Evolutionary conservation across 2,888 invertebrate genomes (phyloP).

Genomic region (Tortrix viridana): DNA sequence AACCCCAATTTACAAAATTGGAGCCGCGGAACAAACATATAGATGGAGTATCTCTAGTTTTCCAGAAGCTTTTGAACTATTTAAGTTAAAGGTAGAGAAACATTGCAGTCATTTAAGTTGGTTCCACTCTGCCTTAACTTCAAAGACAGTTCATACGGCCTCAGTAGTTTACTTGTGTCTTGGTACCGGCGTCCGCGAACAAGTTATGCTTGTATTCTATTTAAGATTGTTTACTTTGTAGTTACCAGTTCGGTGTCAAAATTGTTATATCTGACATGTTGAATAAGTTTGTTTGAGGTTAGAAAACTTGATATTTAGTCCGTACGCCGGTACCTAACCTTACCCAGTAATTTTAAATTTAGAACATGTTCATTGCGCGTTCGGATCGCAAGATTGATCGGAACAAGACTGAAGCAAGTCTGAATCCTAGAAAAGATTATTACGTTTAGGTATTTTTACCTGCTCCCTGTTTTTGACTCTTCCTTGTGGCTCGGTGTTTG

Average conservation of each 20-base stretch:
- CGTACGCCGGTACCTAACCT: slow-evolving; percentile 11
- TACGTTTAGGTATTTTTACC: slow-evolving; percentile 36
- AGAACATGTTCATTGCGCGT: slow-evolving; percentile 28
- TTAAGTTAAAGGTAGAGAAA: no score
- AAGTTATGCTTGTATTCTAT: slow-evolving; percentile 13
- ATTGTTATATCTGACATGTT: slow-evolving; percentile 26
- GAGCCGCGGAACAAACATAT: slow-evolving; percentile 17
- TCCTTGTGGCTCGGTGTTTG: slow-evolving; percentile 14
- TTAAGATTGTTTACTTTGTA: slow-evolving; percentile 29
- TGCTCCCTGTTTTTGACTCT: slow-evolving; percentile 25
- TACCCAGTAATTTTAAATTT: slow-evolving; percentile 13
- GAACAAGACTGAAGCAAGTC: slow-evolving; percentile 73
- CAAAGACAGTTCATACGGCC: no score
- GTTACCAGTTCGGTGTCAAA: slow-evolving; percentile 37
- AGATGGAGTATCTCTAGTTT: no score
- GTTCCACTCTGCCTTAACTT: no score
- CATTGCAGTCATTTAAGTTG: no score
- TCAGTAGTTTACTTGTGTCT: slow-evolving; percentile 1
- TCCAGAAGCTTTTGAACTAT: no score
- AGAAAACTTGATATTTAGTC: neutral
- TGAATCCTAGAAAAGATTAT: slow-evolving; percentile 51
- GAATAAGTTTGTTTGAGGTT: slow-evolving; percentile 13
- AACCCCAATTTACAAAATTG: slow-evolving; percentile 20
- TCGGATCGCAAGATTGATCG: slow-evolving; percentile 46
- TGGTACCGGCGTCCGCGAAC: slow-evolving; percentile 24